Conservation (phyloP, 2,888 invertebrate genomes). For the Caenorhabditis panamensis region DNA sequence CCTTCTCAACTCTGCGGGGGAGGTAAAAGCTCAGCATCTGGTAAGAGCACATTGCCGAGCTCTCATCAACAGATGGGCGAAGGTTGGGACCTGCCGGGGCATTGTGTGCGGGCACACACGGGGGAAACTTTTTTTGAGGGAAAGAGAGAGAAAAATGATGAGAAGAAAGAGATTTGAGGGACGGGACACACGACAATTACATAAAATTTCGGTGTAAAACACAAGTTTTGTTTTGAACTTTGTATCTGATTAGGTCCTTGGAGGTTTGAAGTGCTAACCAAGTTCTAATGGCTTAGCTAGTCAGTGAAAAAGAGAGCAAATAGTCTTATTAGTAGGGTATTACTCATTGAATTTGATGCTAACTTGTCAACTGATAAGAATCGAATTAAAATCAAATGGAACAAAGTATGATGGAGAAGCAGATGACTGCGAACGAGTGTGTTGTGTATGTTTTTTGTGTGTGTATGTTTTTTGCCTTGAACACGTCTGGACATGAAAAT, state of each 20-base stretch:
- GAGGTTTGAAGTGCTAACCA: no score
- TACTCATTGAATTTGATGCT: conserved; percentile 7
- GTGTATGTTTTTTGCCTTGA: neutral
- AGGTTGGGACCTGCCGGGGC: conserved; percentile 38
- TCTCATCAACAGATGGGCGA: conserved; percentile 56
- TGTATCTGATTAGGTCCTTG: no score
- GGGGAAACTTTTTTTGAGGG: neutral
- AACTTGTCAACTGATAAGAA: conserved; percentile 45
- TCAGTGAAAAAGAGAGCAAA: no score
- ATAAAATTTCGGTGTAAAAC: conserved; percentile 49
- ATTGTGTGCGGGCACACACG: conserved; percentile 18
- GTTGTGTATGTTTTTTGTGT: conserved; percentile 16
- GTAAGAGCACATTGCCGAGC: conserved; percentile 27
- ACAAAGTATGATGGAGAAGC: no score
- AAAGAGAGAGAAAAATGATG: conserved; percentile 21
- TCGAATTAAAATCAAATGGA: no score
- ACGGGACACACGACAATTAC: conserved; percentile 38
- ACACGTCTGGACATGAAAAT: conserved; percentile 7
- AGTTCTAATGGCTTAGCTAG: no score
- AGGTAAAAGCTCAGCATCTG: conserved; percentile 21
- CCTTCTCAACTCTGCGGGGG: conserved; percentile 17
- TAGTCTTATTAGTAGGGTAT: no score
- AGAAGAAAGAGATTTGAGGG: conserved; percentile 10
- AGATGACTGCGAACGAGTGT: neutral
- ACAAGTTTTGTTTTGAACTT: neutral